Base-by-base conservation (phyloP, 2,797 vertebrate species). In the Agapornis canus region DNA sequence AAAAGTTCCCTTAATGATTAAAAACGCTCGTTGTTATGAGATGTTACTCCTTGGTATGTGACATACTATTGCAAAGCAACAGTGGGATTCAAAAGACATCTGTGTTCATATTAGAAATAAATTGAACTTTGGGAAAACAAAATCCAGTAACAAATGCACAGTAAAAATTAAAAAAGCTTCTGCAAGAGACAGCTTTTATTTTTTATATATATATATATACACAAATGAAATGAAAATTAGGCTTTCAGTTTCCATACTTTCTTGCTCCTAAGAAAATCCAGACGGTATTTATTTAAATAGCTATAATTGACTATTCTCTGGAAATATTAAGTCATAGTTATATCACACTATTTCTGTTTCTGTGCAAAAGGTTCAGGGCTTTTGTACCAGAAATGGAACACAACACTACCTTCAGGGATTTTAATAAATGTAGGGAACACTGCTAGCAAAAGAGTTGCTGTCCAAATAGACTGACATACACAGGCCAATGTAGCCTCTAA, bases 391-490 rank as follows among this genome's bases (percentile, higher is more conserved):
- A 98, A 98, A 98, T 98, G 97, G 96, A 98, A 98, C 97, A 98
- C 96, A 97, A 98, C 96, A 96, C 97, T 98, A 98, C 98, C 99
- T 99, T 99, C 95, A 90, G 98, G 98, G 98, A 98, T 98, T 99
- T 99, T 99, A 99, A 99, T 99, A 99, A 99, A 99, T 98, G 99
- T 98, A 99, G 98, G 98, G 99, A 99, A 98, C 98, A 98, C 98
- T 98, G 98, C 98, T 99, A 99, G 99, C 98, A 99, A 99, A 99
- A 99, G 99, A 99, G 98, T 98, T 99, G 99, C 99, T 99, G 99
- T 99, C 99, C 99, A 99, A 99, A 99, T 99, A 99, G 99, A 99
- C 99, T 99, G 99, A 99, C 99, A 99, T 96, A 98, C 98, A 98
- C 98, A 98, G 99, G 98, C 99, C 98, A 99, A 99, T 99, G 99